Conservation (phyloP, 2,888 invertebrate species). For the Amorpha juglandis region DNA sequence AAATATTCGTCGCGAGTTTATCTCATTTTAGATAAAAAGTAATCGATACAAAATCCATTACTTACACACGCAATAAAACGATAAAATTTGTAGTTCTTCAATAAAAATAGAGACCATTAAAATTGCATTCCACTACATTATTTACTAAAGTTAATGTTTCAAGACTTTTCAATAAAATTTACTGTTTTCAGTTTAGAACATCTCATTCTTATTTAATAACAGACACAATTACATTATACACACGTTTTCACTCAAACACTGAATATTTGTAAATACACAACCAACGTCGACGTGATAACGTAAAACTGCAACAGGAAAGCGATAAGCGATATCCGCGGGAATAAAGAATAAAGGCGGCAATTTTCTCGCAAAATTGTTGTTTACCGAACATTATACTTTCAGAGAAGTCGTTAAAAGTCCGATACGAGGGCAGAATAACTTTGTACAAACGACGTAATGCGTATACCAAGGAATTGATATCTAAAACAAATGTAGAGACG, state of each 20-base stretch:
- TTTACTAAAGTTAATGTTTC: not conserved
- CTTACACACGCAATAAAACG: not conserved
- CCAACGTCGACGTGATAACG: not conserved
- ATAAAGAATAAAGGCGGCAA: conserved; percentile 13
- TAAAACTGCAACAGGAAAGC: not conserved
- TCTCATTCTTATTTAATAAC: no score
- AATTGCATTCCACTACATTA: not conserved
- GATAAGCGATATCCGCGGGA: not conserved
- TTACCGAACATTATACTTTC: conserved; percentile 18
- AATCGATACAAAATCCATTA: conserved; percentile 10
- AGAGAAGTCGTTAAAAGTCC: conserved; percentile 20
- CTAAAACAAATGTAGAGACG: conserved; percentile 9
- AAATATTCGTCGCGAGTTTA: not conserved
- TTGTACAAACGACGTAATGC: conserved; percentile 7
- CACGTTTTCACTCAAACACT: no score
- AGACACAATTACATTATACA: no score
- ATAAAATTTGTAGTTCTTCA: not conserved
- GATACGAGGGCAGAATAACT: conserved; percentile 13
- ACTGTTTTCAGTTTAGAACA: no score
- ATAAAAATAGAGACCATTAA: not conserved
- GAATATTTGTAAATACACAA: no score
- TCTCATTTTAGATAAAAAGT: not conserved
- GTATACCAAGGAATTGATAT: not conserved
- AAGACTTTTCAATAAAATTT: no score
- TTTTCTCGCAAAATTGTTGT: conserved; percentile 15